Conservation (phyloP, 64 coral and sea anemone genomes). For the Actinia equina region DNA sequence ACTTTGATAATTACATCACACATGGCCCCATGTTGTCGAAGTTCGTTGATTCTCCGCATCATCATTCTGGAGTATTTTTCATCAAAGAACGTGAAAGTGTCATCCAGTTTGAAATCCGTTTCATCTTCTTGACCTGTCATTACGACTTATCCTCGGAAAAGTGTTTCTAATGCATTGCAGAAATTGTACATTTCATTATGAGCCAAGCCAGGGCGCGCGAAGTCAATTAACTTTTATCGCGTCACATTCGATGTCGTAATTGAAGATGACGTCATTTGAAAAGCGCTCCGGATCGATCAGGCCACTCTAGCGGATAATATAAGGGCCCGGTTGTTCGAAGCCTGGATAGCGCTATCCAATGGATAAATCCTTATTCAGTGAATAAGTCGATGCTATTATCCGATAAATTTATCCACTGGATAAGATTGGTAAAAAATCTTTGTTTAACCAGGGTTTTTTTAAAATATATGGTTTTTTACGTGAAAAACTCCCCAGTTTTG, state of each 20-base stretch:
- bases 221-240: background rate
- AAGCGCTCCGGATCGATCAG: background rate
- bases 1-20: slow-evolving; percentile 92
- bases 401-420: no score
- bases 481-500: no score
- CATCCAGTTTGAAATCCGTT: slow-evolving; percentile 45
- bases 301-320: background rate
- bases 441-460: no score
- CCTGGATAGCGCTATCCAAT: no score
- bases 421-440: no score
- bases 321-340: no score
- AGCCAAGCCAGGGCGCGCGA: background rate
- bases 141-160: background rate
- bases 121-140: slow-evolving; percentile 15
- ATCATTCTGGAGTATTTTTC: slow-evolving; percentile 91
- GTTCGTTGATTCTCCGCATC: slow-evolving; percentile 69
- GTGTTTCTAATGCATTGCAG: background rate
- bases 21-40: slow-evolving; percentile 88
- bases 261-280: background rate
- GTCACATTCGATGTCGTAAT: background rate
- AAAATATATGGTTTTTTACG: no score
- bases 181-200: background rate
- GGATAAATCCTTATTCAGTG: no score
- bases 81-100: slow-evolving; percentile 79
- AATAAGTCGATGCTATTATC: no score